Evolutionary conservation across 2,113 vertebrate species (phyloP).

Genomic region (Psammodynastes pulverulentus): DNA sequence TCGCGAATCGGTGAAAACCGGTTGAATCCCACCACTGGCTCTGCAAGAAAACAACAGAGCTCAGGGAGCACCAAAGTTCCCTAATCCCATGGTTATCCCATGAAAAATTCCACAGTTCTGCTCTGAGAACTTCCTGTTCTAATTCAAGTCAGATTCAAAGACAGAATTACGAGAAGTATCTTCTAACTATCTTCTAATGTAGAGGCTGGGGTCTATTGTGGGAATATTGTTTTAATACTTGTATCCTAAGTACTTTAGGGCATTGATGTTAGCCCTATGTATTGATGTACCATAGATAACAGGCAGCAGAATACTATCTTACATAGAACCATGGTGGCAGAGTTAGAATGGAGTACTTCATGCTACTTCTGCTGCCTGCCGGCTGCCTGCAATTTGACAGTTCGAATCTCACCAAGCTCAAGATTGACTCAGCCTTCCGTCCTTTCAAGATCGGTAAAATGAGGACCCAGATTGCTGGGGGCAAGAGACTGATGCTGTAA

Average conservation of each 20-base stretch:
- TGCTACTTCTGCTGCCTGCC: no score
- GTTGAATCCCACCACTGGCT: no score
- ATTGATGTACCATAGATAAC: background rate
- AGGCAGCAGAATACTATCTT: background rate
- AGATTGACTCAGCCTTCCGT: no score
- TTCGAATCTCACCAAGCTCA: no score
- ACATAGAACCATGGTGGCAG: no score
- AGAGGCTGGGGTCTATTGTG: background rate
- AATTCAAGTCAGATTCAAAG: background rate
- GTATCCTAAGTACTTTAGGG: background rate
- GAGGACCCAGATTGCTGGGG: no score
- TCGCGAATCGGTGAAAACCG: no score
- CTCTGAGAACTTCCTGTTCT: no score
- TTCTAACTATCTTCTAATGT: background rate
- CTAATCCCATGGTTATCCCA: background rate
- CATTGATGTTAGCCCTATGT: background rate
- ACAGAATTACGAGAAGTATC: background rate
- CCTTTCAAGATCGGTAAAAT: no score
- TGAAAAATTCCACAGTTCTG: background rate
- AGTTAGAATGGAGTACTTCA: no score
- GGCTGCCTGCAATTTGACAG: no score
- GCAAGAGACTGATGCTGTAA: no score
- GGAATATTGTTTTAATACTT: background rate
- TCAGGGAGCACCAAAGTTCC: background rate
- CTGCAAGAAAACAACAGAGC: background rate